A percentile compares a stretch with the other conserved stretches of the same genome.
Evolutionary conservation across 2,797 vertebrate genomes (phyloP).

Genomic region (Acanthornis magna): DNA sequence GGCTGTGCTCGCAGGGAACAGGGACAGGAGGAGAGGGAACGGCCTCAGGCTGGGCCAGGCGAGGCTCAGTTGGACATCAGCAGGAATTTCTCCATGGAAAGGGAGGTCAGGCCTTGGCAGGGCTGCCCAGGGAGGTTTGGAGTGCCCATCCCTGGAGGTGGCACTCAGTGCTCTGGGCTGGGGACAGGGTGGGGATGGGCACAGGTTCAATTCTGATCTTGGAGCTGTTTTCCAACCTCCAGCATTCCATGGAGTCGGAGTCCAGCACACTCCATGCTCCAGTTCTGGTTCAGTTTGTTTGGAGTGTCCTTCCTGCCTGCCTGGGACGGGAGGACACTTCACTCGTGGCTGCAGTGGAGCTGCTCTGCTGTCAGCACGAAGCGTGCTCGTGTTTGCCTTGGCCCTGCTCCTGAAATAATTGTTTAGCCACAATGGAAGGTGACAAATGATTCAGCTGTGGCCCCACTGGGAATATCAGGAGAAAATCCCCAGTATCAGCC

Average conservation of each 20-base stretch:
- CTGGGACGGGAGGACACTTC: background rate
- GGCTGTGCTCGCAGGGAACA: background rate
- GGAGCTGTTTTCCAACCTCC: background rate
- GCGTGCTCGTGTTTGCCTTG: background rate
- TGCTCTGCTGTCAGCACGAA: background rate
- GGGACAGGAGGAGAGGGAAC: background rate
- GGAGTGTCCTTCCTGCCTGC: background rate
- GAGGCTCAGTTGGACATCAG: background rate
- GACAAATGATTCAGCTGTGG: background rate
- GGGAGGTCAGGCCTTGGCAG: background rate
- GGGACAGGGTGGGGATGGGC: background rate
- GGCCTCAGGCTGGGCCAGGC: background rate
- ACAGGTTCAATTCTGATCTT: too few species aligned
- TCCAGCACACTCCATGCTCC: background rate
- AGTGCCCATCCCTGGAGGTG: background rate
- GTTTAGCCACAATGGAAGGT: constrained; percentile 34
- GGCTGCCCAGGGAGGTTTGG: background rate
- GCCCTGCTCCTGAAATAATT: constrained; percentile 43
- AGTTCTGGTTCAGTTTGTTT: background rate
- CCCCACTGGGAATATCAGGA: background rate
- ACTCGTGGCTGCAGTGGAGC: background rate
- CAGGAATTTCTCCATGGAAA: background rate
- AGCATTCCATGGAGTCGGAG: background rate
- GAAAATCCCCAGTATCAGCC: background rate
- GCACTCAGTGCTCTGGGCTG: background rate